phyloP scores from a whole-genome alignment of 2,113 vertebrate species.

The Numenius arquata region DNA sequence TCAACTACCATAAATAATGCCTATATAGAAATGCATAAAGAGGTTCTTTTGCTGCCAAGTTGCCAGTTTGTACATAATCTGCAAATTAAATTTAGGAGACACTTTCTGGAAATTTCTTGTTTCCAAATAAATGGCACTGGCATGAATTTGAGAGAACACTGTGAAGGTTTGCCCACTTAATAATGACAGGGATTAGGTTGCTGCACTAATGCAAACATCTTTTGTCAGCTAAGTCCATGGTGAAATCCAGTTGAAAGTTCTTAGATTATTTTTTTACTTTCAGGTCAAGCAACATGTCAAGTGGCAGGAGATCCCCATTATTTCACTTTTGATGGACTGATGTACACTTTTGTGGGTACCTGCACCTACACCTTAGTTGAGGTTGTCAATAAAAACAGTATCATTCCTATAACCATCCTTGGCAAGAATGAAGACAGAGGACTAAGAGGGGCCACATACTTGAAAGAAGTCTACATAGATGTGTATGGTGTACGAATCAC shows the following conservation, averaged over 20 bases:
- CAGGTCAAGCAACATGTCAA: slow-evolving; percentile 84
- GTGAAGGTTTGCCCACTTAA: not conserved
- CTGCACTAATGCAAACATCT: not conserved
- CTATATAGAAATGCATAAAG: not conserved
- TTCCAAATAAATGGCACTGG: not conserved
- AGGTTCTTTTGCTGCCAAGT: not conserved
- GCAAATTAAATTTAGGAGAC: not conserved
- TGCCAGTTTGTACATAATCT: not conserved
- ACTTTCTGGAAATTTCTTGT: not conserved
- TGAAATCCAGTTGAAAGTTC: not conserved
- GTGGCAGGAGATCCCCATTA: slow-evolving; percentile 89
- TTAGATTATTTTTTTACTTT: not conserved
- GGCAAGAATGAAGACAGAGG: slow-evolving; percentile 89
- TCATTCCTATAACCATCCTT: slow-evolving; percentile 82
- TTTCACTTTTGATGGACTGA: slow-evolving; percentile 86
- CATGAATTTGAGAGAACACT: not conserved
- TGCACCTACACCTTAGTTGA: slow-evolving; percentile 90
- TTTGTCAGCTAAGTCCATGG: not conserved
- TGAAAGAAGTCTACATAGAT: slow-evolving; percentile 80
- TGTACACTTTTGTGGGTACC: slow-evolving; percentile 90
- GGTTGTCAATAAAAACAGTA: slow-evolving; percentile 70
- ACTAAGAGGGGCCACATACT: slow-evolving; percentile 81
- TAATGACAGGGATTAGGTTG: not conserved
- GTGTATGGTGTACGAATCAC: slow-evolving; percentile 76
- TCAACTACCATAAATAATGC: not conserved